Conservation (phyloP, 1,140 invertebrate genomes). For the Drosophila santomea region DNA sequence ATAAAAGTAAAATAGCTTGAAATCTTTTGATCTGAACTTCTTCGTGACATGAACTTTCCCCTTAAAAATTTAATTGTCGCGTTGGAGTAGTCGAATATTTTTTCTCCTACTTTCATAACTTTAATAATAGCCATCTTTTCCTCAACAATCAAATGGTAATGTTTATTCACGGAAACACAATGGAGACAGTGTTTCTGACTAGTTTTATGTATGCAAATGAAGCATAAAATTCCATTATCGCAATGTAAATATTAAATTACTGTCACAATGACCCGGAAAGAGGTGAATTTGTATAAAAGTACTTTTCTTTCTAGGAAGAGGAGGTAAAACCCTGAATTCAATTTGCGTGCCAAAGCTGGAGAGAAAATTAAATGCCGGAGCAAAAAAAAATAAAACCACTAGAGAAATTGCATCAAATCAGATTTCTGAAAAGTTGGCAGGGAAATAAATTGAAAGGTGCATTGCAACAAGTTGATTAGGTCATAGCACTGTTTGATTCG, state of each 20-base stretch:
- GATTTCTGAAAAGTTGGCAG: constrained; percentile 3
- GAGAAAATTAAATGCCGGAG: constrained; percentile 15
- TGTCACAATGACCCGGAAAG: constrained; percentile 7
- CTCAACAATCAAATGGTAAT: constrained; percentile 4
- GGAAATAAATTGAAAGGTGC: background rate
- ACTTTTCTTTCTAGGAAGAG: background rate
- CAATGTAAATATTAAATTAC: constrained; percentile 28
- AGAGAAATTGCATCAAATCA: constrained; percentile 15
- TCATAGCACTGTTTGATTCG: background rate
- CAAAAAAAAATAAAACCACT: background rate
- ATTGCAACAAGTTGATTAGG: constrained; percentile 11
- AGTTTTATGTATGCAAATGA: constrained; percentile 34
- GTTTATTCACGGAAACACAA: constrained; percentile 9
- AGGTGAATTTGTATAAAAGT: constrained; percentile 15
- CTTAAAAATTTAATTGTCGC: background rate
- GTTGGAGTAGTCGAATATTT: background rate
- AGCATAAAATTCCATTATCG: constrained; percentile 29
- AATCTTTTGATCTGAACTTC: too few species aligned
- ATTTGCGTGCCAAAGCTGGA: constrained; percentile 17
- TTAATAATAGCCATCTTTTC: background rate
- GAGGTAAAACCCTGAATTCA: background rate
- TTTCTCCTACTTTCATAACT: background rate
- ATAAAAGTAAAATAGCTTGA: background rate
- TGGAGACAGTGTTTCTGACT: background rate
- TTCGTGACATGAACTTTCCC: background rate